A percentile compares a stretch with the other conserved stretches of the same genome.
These are phyloP conservation scores for Eulithis prunata DNA, from an alignment of 2,888 invertebrate genomes.

Conservation along the genomic window DNA sequence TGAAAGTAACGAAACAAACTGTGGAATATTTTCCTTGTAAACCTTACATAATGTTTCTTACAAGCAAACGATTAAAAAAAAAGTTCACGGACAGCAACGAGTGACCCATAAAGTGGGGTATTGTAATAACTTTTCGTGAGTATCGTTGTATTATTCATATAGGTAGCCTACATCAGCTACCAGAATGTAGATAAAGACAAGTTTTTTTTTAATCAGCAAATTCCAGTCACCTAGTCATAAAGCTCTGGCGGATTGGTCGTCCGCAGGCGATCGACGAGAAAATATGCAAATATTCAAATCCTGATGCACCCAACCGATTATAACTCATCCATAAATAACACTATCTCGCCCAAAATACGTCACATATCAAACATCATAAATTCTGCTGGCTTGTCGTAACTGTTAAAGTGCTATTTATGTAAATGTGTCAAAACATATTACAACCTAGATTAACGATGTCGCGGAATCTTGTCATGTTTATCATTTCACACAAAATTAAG, in stretches of 20 bases:
- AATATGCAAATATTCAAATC: constrained; percentile 29
- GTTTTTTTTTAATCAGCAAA: no score
- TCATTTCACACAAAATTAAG: constrained; percentile 31
- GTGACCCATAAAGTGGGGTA: not conserved
- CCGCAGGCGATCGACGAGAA: constrained; percentile 6
- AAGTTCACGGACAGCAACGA: not conserved
- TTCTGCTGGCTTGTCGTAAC: constrained; percentile 46
- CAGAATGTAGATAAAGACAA: no score
- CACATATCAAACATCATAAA: constrained; percentile 48
- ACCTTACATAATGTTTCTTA: not conserved
- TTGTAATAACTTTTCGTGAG: no score
- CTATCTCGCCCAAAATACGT: constrained; percentile 46
- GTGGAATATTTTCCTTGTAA: not conserved
- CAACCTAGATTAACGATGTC: constrained; percentile 63
- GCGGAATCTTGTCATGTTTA: constrained; percentile 46
- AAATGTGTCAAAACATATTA: constrained; percentile 60
- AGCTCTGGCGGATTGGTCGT: not conserved
- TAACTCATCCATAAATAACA: constrained; percentile 44
- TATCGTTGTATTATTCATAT: no score
- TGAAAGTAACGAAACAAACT: constrained; percentile 1
- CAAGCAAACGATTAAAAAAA: no score
- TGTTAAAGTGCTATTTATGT: constrained; percentile 61
- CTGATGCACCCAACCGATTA: constrained; percentile 29
- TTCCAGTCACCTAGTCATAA: not conserved
- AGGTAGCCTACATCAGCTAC: no score